Percentiles rank a stretch among this genome's conserved stretches.
Evolutionary conservation across 2,797 vertebrate species (phyloP).

Genomic region (Lacerta agilis): DNA sequence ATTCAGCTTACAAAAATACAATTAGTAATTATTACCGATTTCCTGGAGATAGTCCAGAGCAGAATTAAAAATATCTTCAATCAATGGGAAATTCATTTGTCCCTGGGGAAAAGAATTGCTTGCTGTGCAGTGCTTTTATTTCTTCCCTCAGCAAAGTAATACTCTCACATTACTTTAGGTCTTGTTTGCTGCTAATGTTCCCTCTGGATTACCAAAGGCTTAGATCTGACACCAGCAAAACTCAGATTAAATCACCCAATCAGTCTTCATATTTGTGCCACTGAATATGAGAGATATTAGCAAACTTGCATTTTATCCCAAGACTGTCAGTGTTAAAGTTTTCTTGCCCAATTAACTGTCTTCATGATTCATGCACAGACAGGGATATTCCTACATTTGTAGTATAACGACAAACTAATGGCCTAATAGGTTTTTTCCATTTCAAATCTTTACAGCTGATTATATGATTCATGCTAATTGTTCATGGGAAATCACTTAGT

Average conservation of each 20-base stretch:
- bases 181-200: conserved; percentile 33
- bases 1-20: conserved; percentile 82
- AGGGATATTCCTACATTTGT: conserved; percentile 50
- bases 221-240: conserved; percentile 13
- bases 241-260: not conserved
- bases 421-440: conserved; percentile 58
- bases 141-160: conserved; percentile 56
- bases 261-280: not conserved
- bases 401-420: conserved; percentile 28
- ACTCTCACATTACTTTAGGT: conserved; percentile 60
- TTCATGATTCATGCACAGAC: conserved; percentile 27
- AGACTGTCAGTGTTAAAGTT: conserved; percentile 21
- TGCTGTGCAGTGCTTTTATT: conserved; percentile 59
- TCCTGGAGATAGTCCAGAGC: conserved; percentile 98
- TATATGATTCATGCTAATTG: conserved; percentile 66
- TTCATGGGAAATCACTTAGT: conserved; percentile 69
- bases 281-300: not conserved
- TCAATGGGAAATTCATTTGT: conserved; percentile 70
- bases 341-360: conserved; percentile 23
- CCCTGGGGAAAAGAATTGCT: conserved; percentile 41
- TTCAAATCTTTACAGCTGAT: conserved; percentile 55
- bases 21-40: conserved; percentile 85
- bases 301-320: conserved; percentile 14
- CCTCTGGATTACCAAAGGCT: conserved; percentile 21
- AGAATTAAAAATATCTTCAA: conserved; percentile 81